phyloP scores from a whole-genome alignment of 2,113 vertebrate genomes.

The Solea solea region DNA sequence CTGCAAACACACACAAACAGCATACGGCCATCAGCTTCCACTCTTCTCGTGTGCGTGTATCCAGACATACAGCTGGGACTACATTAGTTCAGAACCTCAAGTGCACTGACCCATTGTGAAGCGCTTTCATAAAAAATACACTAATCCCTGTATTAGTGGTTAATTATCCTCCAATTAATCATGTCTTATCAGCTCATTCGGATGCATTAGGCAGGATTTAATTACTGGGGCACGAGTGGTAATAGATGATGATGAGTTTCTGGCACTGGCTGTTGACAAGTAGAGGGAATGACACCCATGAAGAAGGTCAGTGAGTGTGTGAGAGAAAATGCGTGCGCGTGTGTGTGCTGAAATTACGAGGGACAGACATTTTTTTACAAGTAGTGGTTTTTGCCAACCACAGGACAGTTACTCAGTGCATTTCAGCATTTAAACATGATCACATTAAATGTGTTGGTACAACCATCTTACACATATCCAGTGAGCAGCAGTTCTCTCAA shows the following conservation, averaged over 20 bases:
- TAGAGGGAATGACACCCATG: constrained; percentile 12
- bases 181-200: constrained; percentile 72
- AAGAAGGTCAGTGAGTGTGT: constrained; percentile 54
- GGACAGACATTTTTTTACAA: no score
- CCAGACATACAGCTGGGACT: neutral
- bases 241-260: constrained; percentile 74
- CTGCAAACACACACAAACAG: constrained; percentile 70
- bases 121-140: constrained; percentile 48
- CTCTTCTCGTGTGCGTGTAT: neutral
- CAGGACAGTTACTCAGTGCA: no score
- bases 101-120: constrained; percentile 55
- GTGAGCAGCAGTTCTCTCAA: no score
- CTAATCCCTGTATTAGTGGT: constrained; percentile 64
- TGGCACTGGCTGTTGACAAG: constrained; percentile 59
- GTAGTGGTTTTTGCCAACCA: no score
- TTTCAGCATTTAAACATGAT: no score
- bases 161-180: constrained; percentile 72
- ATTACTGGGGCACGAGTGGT: constrained; percentile 67
- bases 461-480: no score
- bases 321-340: constrained; percentile 2
- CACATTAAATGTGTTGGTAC: no score
- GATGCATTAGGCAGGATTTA: constrained; percentile 73
- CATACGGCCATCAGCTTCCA: constrained; percentile 1
- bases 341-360: no score
- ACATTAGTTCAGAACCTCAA: constrained; percentile 28